phyloP scores from a whole-genome alignment of 2,888 invertebrate genomes.

The Oligia latruncula region DNA sequence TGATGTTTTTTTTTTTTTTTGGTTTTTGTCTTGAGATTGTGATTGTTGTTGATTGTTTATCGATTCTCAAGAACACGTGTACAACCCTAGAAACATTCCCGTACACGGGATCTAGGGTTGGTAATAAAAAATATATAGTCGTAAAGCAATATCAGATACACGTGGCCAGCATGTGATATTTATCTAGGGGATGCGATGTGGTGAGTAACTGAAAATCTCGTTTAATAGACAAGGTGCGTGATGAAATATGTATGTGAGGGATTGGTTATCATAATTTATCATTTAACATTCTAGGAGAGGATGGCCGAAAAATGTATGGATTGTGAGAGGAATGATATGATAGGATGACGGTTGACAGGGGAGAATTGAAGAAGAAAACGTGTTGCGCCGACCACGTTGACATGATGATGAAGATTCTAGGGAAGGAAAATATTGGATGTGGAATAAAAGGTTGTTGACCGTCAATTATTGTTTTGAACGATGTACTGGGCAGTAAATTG shows the following conservation, averaged over 20 bases:
- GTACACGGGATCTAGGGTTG: constrained; percentile 55
- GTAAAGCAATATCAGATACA: constrained; percentile 71
- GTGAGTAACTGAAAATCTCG: constrained; percentile 54
- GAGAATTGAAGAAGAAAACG: background rate
- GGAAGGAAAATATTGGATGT: background rate
- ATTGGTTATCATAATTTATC: background rate
- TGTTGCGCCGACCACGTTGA: background rate
- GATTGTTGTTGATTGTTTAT: too few relatives aligned
- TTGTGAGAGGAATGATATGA: background rate
- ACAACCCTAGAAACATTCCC: constrained; percentile 55
- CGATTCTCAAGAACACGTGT: constrained; percentile 27
- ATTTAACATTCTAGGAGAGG: background rate
- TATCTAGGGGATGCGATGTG: constrained; percentile 20
- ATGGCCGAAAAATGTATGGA: background rate
- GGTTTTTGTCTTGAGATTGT: too few relatives aligned
- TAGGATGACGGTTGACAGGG: background rate
- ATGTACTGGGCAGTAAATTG: background rate
- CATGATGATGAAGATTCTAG: background rate
- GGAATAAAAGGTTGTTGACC: background rate
- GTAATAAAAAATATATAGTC: constrained; percentile 74
- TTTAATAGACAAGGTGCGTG: constrained; percentile 39
- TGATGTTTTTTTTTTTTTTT: too few relatives aligned
- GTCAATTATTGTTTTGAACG: background rate
- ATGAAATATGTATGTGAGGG: constrained; percentile 40
- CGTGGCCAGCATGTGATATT: constrained; percentile 69